Evolutionary conservation across 2,888 invertebrate species (phyloP).

Genomic region (Tipula vernalis): DNA sequence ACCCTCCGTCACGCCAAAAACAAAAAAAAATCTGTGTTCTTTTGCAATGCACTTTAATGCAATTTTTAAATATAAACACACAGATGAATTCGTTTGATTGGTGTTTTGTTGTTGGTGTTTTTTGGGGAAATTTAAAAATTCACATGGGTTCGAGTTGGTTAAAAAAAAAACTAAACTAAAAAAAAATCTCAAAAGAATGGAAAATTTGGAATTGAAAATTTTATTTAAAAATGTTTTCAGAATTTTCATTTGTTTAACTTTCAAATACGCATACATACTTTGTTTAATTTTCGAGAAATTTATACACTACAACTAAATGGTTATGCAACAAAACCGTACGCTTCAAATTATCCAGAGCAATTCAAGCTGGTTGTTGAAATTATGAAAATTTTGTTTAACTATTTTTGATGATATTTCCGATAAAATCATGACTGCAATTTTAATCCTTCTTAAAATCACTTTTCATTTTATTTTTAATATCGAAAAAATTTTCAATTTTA

Average conservation of each 20-base stretch:
- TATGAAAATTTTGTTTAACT: too few species aligned
- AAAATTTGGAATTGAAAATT: not conserved
- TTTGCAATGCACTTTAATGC: not conserved
- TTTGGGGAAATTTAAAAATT: not conserved
- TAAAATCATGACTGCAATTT: too few species aligned
- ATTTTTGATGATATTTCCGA: too few species aligned
- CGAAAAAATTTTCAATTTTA: too few species aligned
- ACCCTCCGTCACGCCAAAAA: not conserved
- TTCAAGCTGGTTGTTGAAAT: too few species aligned
- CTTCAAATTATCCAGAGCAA: too few species aligned
- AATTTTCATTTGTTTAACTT: not conserved
- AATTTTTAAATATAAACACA: not conserved
- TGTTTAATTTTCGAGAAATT: too few species aligned
- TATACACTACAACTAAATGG: too few species aligned
- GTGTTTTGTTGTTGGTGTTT: not conserved
- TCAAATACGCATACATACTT: not conserved
- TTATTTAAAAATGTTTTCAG: not conserved
- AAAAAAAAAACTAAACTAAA: not conserved
- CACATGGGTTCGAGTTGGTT: not conserved
- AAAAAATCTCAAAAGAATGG: not conserved
- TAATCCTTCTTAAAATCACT: too few species aligned
- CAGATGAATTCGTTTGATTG: not conserved
- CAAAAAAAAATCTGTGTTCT: not conserved
- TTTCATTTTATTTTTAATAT: too few species aligned
- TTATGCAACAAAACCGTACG: too few species aligned